Base-by-base conservation (phyloP, 1,140 invertebrate genomes). In the Subanguina moxae region DNA sequence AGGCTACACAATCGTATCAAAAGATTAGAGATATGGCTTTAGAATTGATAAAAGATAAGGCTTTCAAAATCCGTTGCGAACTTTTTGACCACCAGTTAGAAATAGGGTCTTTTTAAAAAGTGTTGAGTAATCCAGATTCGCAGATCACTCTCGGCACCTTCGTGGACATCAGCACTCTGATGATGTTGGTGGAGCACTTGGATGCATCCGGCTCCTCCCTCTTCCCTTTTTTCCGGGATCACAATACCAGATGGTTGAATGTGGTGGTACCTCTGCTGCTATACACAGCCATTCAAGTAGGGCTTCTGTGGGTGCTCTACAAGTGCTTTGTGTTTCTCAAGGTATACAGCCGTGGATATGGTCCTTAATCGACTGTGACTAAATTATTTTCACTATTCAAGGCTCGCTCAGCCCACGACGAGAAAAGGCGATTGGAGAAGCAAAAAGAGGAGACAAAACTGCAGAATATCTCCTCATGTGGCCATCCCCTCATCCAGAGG, bases 111-210 rank as follows among this genome's bases (percentile, higher is more conserved):
- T 15, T 46, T 15, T 15, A 46, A 46, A n/a, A 46, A 15, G 45
- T 15, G 15, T n/a, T 46, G n/a, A 46, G 45, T n/a, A n/a, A n/a
- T 59, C 32, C 13, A 57, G 3, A 62, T 38, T 64, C 64, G 43
- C 19, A 64, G 62, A n/a, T 64, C 32, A 64, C 62, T 17, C n/a
- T 64, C 3, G 62, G 62, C 57, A 28, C 61, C 27, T 64, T 64
- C 19, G 62, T 38, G 8, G 62, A 64, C 62, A 64, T 64, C 3
- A 56, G n/a, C 27, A 64, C 62, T 25, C 57, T 64, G 19, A 56
- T 56, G 57, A 56, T 64, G 38, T 61, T 64, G 58, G n/a, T 61
- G 3, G 58, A 61, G 28, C 52, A 56, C 23, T 62, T 62, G 27
- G 62, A 64, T 15, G 38, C 23, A 1, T 23, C 61, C 19, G 25